A percentile compares a stretch with the other conserved stretches of the same genome.
Evolutionary conservation across 2,888 invertebrate genomes (phyloP).

Genomic region (Megaustenia siamemsis): DNA sequence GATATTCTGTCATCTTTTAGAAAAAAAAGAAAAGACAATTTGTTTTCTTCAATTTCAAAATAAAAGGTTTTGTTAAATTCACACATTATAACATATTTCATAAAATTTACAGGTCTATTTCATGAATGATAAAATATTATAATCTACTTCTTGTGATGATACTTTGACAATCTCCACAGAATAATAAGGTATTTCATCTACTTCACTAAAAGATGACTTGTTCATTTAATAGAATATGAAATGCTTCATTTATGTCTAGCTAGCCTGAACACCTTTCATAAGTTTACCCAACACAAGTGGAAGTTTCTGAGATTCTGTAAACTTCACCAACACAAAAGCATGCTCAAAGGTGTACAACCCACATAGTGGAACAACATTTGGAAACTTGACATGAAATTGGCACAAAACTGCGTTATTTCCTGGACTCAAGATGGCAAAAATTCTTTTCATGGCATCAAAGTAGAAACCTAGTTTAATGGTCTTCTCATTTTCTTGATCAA

Average conservation of each 20-base stretch:
- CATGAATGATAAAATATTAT: too few species aligned
- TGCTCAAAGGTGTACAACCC: constrained; percentile 57
- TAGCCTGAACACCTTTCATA: constrained; percentile 23
- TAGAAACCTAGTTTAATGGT: constrained; percentile 56
- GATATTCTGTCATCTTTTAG: too few species aligned
- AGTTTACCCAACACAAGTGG: constrained; percentile 54
- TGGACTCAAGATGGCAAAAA: constrained; percentile 55
- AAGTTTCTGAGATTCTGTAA: constrained; percentile 51
- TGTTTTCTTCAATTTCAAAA: too few species aligned
- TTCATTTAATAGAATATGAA: too few species aligned
- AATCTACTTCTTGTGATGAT: too few species aligned
- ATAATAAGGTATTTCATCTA: too few species aligned
- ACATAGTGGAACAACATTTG: constrained; percentile 51
- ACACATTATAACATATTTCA: too few species aligned
- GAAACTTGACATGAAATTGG: constrained; percentile 55
- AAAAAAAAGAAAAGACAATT: too few species aligned
- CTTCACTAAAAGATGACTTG: too few species aligned
- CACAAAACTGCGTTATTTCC: constrained; percentile 52
- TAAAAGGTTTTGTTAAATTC: too few species aligned
- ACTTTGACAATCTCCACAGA: too few species aligned
- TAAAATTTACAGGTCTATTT: too few species aligned
- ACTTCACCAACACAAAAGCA: constrained; percentile 52
- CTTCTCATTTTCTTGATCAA: constrained; percentile 56
- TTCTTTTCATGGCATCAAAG: constrained; percentile 49
- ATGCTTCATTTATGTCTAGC: background rate